Evolutionary conservation across 2,888 invertebrate genomes (phyloP).

Genomic region (Glaucopsyche alexis): DNA sequence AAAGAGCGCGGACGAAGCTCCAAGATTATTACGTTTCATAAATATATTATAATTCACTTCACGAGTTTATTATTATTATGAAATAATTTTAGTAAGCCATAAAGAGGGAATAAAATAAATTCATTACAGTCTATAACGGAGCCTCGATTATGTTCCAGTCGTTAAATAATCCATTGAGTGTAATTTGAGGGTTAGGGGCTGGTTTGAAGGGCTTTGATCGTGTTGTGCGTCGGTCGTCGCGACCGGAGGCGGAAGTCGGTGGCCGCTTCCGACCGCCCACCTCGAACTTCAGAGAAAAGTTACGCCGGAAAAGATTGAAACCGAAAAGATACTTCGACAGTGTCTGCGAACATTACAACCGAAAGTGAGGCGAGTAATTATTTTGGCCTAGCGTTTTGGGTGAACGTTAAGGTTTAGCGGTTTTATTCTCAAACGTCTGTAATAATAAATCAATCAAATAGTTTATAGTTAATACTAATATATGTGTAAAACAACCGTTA

Average conservation of each 20-base stretch:
- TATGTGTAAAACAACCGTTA: too few species aligned
- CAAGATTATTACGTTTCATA: background rate
- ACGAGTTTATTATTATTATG: background rate
- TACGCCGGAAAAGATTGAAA: conserved; percentile 2
- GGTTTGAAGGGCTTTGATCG: background rate
- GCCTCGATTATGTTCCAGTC: background rate
- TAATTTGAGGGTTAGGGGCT: conserved; percentile 3
- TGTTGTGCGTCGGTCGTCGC: background rate
- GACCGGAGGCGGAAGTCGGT: background rate
- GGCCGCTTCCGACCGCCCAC: background rate
- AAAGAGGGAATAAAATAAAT: background rate
- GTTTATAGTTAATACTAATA: too few species aligned
- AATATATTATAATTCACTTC: background rate
- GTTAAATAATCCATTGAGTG: conserved; percentile 6
- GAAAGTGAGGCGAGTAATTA: background rate
- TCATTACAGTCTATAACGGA: background rate
- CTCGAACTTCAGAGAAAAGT: background rate
- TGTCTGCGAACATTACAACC: background rate
- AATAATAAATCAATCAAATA: background rate
- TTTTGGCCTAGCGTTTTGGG: background rate
- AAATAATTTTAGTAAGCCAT: background rate
- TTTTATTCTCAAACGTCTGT: background rate
- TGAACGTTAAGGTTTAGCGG: background rate
- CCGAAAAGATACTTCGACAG: background rate
- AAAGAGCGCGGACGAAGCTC: background rate